Percentiles rank a stretch among this genome's conserved stretches.
Conservation (phyloP, 2,888 invertebrate genomes). For the Elmis aenea region DNA sequence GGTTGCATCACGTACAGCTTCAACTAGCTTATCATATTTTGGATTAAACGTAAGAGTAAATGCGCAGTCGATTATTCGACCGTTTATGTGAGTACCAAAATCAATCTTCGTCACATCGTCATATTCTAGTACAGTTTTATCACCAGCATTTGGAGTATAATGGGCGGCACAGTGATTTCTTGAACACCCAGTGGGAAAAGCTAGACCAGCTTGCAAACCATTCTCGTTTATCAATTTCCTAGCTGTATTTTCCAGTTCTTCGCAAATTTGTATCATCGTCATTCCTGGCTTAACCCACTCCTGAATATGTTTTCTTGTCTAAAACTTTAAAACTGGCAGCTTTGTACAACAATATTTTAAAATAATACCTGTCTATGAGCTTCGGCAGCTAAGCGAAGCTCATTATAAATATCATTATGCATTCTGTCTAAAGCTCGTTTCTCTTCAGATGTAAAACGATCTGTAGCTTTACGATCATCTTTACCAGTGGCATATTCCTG, state of each 20-base stretch:
- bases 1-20: slow-evolving; percentile 96
- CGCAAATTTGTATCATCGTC: slow-evolving; percentile 98
- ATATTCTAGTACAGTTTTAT: slow-evolving; percentile 86
- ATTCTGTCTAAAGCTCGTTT: slow-evolving; percentile 86
- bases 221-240: slow-evolving; percentile 90
- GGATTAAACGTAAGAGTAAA: slow-evolving; percentile 96
- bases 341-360: neutral
- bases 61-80: slow-evolving; percentile 97
- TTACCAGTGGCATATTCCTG: slow-evolving; percentile 71
- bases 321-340: slow-evolving; percentile 24
- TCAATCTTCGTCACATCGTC: slow-evolving; percentile 99
- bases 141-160: slow-evolving; percentile 98
- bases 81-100: slow-evolving; percentile 97
- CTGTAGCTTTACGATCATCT: slow-evolving; percentile 81
- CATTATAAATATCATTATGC: slow-evolving; percentile 90
- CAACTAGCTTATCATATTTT: slow-evolving; percentile 88
- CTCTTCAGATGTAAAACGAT: slow-evolving; percentile 80
- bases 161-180: slow-evolving; percentile 98
- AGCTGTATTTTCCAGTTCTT: slow-evolving; percentile 89
- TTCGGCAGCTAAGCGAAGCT: slow-evolving; percentile 93
- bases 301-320: slow-evolving; percentile 88
- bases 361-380: slow-evolving; percentile 84
- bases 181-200: slow-evolving; percentile 96
- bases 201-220: slow-evolving; percentile 88
- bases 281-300: slow-evolving; percentile 96